Evolutionary conservation across 2,888 invertebrate species (phyloP).

Genomic region (Tetropium fuscum): DNA sequence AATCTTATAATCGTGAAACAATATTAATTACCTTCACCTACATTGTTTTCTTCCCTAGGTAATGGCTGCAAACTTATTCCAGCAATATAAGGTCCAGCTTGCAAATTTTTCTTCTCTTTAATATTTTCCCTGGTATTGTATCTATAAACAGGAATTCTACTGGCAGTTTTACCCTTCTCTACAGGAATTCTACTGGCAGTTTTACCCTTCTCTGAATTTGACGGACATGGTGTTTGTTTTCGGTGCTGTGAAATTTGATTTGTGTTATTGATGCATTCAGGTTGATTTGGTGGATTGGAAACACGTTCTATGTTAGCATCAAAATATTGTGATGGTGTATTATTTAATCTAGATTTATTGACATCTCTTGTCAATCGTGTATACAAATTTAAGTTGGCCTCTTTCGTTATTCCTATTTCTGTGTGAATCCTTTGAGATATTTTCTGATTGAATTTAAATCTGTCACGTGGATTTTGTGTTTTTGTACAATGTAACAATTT

Average conservation of each 20-base stretch:
- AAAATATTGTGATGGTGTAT: background rate
- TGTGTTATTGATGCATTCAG: background rate
- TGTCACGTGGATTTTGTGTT: background rate
- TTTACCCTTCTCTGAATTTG: too few relatives aligned
- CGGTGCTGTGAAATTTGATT: too few relatives aligned
- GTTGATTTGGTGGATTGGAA: background rate
- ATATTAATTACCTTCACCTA: constrained; percentile 1
- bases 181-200: too few relatives aligned
- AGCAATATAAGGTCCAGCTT: background rate
- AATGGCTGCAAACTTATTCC: constrained; percentile 4
- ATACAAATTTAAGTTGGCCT: background rate
- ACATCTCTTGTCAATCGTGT: background rate
- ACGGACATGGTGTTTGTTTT: too few relatives aligned
- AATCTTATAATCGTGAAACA: too few relatives aligned
- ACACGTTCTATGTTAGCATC: too few relatives aligned
- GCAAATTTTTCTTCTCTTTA: background rate
- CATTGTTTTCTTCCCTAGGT: background rate
- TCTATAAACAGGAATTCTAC: constrained; percentile 13
- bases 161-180: background rate
- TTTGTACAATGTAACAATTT: too few relatives aligned
- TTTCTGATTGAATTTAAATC: too few relatives aligned
- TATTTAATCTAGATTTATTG: background rate
- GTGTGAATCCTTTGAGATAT: too few relatives aligned
- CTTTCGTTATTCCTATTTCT: too few relatives aligned
- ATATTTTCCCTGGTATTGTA: background rate